Conservation (phyloP, 2,888 invertebrate genomes). For the Scaptomyza cyrtandrae region DNA sequence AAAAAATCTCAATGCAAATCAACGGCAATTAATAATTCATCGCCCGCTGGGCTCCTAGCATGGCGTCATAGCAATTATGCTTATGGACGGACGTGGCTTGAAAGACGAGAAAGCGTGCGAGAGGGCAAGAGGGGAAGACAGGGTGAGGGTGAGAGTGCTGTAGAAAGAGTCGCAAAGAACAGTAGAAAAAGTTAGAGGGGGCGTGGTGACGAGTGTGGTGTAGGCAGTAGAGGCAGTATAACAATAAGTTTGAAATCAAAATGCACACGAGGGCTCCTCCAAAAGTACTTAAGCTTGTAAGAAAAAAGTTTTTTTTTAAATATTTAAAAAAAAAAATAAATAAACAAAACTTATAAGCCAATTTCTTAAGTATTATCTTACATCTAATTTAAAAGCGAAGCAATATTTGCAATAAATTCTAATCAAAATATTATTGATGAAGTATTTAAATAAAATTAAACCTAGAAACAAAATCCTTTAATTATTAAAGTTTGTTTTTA, state of each 20-base stretch:
- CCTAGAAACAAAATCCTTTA: too few species aligned
- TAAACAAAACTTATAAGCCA: too few species aligned
- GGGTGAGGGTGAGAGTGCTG: neutral
- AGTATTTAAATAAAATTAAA: too few species aligned
- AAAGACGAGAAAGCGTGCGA: neutral
- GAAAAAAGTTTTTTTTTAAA: neutral
- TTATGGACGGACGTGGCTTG: conserved; percentile 4
- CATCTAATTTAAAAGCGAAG: too few species aligned
- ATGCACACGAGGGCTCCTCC: conserved; percentile 28
- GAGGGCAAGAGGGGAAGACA: conserved; percentile 3
- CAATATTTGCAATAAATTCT: too few species aligned
- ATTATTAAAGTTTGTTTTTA: too few species aligned
- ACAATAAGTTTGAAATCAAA: conserved; percentile 31
- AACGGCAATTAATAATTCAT: conserved; percentile 79
- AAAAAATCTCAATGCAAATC: conserved; percentile 74
- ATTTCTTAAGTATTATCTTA: neutral
- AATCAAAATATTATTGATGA: too few species aligned
- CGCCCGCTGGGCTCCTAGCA: conserved; percentile 66
- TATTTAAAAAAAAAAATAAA: too few species aligned
- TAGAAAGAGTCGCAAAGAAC: neutral
- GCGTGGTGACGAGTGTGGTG: neutral
- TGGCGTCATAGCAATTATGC: conserved; percentile 69
- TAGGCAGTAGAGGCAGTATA: conserved; percentile 12
- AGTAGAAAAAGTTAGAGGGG: too few species aligned
- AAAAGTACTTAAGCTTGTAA: neutral